phyloP scores from a whole-genome alignment of 1,140 invertebrate species.

The Acyrthosiphon pisum region DNA sequence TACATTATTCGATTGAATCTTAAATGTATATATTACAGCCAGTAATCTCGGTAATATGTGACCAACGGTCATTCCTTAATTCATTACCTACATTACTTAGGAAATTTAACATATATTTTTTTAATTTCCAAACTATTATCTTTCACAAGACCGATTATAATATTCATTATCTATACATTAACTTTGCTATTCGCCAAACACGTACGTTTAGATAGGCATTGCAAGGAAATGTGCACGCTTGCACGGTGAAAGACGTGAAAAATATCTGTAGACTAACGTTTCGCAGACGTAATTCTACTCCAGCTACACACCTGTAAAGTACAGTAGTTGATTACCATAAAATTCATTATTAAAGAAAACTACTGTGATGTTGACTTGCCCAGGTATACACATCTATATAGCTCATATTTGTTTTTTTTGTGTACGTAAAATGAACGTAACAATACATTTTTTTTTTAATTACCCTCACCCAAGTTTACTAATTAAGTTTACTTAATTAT shows the following conservation, averaged over 20 bases:
- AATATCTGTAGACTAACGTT: not conserved
- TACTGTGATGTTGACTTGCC: not conserved
- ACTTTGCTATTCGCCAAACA: not conserved
- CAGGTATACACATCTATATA: not conserved
- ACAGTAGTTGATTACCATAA: not conserved
- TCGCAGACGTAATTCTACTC: not conserved
- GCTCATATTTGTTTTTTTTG: not conserved
- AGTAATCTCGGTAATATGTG: no score
- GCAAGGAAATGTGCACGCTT: not conserved
- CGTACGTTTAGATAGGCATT: not conserved
- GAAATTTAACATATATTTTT: no score
- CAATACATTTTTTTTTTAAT: not conserved
- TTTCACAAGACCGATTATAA: no score
- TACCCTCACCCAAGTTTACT: not conserved
- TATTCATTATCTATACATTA: no score
- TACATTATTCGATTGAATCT: no score
- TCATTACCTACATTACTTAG: no score
- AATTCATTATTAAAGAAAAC: not conserved
- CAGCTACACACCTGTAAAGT: not conserved
- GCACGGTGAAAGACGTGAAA: fast-evolving
- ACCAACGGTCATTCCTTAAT: no score
- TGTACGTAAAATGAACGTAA: not conserved
- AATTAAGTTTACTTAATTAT: not conserved
- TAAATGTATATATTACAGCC: no score
- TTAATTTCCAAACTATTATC: no score